A percentile compares a stretch with the other conserved stretches of the same genome.
These are phyloP conservation scores for Acleris sparsana DNA, from an alignment of 2,888 invertebrate genomes.

Conservation along the genomic window DNA sequence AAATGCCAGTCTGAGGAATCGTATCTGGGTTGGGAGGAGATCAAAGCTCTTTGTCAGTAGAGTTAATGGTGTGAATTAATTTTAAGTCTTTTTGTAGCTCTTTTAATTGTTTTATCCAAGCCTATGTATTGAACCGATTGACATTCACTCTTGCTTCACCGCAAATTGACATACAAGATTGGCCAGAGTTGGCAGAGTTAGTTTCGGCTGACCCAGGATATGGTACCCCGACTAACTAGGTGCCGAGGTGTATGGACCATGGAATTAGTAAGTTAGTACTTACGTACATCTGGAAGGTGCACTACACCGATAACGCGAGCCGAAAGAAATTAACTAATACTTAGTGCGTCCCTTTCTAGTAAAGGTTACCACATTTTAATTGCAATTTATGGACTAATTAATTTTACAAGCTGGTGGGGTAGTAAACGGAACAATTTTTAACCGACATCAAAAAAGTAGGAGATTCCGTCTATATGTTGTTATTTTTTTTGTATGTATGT, in stretches of 20 bases:
- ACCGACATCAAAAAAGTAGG: too few relatives aligned
- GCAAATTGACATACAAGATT: conserved; percentile 19
- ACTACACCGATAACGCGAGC: too few relatives aligned
- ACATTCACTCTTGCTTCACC: conserved; percentile 29
- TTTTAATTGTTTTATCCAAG: conserved; percentile 20
- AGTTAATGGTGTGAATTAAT: conserved; percentile 30
- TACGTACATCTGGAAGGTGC: too few relatives aligned
- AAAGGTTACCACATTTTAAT: too few relatives aligned
- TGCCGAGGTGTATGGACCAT: conserved; percentile 27
- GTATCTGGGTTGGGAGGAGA: conserved; percentile 37
- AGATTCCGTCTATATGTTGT: too few relatives aligned
- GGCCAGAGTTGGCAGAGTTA: conserved; percentile 29
- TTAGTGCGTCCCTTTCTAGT: too few relatives aligned
- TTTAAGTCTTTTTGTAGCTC: conserved; percentile 29
- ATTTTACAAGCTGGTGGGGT: too few relatives aligned
- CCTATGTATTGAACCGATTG: conserved; percentile 32
- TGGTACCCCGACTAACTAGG: conserved; percentile 24
- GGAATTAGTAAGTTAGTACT: too few relatives aligned
- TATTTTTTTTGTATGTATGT: too few relatives aligned
- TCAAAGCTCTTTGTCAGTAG: conserved; percentile 28
- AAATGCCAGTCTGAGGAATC: conserved; percentile 27
- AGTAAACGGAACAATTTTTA: too few relatives aligned
- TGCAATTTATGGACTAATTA: too few relatives aligned
- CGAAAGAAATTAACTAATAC: too few relatives aligned
- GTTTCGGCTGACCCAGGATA: conserved; percentile 34